Conservation (phyloP, 1,140 invertebrate species). For the Temnothorax curvispinosus region DNA sequence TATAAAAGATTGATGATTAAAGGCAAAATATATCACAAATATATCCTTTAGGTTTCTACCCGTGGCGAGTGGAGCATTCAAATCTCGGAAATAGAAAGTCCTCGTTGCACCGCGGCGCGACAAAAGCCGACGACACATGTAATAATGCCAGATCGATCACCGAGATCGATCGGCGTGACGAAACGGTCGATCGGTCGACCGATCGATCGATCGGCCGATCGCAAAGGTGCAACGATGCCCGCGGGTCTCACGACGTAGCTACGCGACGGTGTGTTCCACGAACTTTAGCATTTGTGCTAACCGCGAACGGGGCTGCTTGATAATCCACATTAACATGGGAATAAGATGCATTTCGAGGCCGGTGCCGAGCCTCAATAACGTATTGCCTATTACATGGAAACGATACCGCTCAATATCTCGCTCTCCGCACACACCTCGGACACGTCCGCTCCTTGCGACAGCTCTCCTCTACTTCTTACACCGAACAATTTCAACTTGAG, state of each 20-base stretch:
- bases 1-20: background rate
- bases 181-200: conserved; percentile 18
- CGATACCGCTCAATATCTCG: conserved; percentile 49
- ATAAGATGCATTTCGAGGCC: conserved; percentile 49
- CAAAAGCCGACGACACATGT: conserved; percentile 54
- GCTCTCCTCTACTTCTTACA: conserved; percentile 16
- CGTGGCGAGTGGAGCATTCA: background rate
- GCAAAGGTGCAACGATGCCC: conserved; percentile 55
- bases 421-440: conserved; percentile 43
- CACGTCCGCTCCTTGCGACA: conserved; percentile 53
- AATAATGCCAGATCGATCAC: conserved; percentile 50
- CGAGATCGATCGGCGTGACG: conserved; percentile 52
- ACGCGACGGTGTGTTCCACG: conserved; percentile 45
- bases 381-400: conserved; percentile 59
- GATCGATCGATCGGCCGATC: conserved; percentile 35
- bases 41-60: background rate
- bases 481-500: conserved; percentile 45
- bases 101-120: conserved; percentile 9
- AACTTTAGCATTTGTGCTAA: conserved; percentile 62
- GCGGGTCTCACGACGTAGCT: conserved; percentile 35
- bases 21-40: background rate
- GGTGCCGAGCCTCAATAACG: conserved; percentile 51
- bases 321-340: conserved; percentile 58
- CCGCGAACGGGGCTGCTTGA: conserved; percentile 29
- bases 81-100: conserved; percentile 16